phyloP scores from a whole-genome alignment of 1,140 invertebrate genomes.

The Ips nitidus region DNA sequence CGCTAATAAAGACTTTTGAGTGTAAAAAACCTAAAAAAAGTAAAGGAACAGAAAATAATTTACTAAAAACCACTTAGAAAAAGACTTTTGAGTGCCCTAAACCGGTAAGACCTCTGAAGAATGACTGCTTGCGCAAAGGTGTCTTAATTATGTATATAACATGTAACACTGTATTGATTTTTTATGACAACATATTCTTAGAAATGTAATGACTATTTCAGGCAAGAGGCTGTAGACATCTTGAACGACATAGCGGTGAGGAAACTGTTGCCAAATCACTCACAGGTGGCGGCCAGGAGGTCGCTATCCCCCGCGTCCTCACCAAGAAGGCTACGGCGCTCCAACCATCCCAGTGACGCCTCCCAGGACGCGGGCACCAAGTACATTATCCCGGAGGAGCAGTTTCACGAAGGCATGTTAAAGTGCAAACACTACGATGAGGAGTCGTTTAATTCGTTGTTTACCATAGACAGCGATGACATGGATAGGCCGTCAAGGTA shows the following conservation, averaged over 20 bases:
- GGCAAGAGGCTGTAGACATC: conserved; percentile 82
- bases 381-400: conserved; percentile 39
- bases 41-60: too few species aligned
- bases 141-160: not conserved
- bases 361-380: conserved; percentile 41
- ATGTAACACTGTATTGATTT: not conserved
- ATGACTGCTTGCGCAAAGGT: too few species aligned
- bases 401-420: conserved; percentile 50
- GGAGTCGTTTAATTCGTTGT: conserved; percentile 48
- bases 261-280: conserved; percentile 64
- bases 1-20: too few species aligned
- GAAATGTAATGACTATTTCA: conserved; percentile 46
- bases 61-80: too few species aligned
- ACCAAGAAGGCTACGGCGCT: conserved; percentile 57
- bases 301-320: conserved; percentile 64
- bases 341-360: conserved; percentile 51
- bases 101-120: too few species aligned
- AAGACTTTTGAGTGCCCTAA: too few species aligned
- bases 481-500: conserved; percentile 44
- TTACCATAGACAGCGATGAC: conserved; percentile 47
- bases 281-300: conserved; percentile 52
- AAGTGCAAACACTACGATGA: conserved; percentile 47
- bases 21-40: too few species aligned
- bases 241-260: conserved; percentile 75
- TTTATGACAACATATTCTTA: not conserved